Evolutionary conservation across 2,113 vertebrate species (phyloP), one percentile per base, ranked within the genome.

Genomic region (Poeciliopsis retropinna): DNA sequence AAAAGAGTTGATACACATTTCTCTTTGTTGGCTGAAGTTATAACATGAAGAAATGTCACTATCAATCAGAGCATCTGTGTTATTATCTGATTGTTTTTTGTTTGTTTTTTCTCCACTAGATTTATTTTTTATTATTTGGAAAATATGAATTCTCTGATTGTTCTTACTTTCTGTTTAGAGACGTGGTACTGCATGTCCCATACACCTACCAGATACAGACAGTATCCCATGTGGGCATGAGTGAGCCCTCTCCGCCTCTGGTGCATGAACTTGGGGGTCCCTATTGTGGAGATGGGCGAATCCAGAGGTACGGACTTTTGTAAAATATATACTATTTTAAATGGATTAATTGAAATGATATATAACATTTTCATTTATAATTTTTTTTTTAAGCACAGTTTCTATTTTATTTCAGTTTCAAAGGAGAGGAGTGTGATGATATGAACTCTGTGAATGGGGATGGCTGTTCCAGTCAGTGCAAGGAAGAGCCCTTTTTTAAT

Each of bases 361-460:
- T n/a, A 9, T 25, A 72, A n/a, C 27, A 2, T 70, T 15, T 65
- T 30, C 17, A 2, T 63, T 7, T 15, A 27, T 32, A 17, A 61
- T 12, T 37, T 28, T 72, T 12, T 37, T 28, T 72, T 37, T 79
- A 13, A 39, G 57, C 69, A 32, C 1, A 28, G 3, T 70, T 47
- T 81, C 39, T 14, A 78, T 62, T 71, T 63, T 64, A 91, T 88
- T 51, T 44, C 91, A 99, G 98, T 82, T 94, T 93, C 71, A 75
- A 95, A 78, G 97, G 96, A 32, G 98, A 99, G 84, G 95, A 98
- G 84, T 99, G 98, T 7, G 98, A 99, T 64, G 98, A 99, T 84
- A 96, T 94, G 95, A 99, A 99, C 78, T 95, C 95, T 47, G 82
- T 97, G 89, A 99, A 96, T 28, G 97, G 97, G 0, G 98, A 99